phyloP scores from a whole-genome alignment of 2,797 vertebrate genomes.

The Mergus octosetaceus region DNA sequence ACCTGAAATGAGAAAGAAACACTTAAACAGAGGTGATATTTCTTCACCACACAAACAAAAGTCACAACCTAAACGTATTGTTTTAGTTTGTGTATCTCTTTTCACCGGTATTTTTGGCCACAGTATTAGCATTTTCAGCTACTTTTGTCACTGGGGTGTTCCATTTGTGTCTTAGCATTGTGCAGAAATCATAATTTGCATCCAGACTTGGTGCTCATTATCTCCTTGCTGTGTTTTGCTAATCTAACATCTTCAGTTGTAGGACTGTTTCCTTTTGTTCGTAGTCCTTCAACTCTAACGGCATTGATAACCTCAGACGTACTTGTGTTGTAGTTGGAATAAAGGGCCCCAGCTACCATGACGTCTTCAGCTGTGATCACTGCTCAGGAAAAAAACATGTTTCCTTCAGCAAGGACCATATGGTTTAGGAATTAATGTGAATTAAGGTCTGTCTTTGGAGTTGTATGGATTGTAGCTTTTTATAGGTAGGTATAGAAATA shows the following conservation, averaged over 20 bases:
- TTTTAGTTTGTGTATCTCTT: background rate
- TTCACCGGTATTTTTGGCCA: background rate
- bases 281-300: background rate
- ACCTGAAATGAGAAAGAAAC: background rate
- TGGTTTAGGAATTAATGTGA: background rate
- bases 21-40: background rate
- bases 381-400: background rate
- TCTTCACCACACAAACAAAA: background rate
- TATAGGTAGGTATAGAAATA: background rate
- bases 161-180: background rate
- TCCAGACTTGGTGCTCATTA: background rate
- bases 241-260: background rate
- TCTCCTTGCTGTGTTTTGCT: background rate
- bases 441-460: background rate
- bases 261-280: background rate
- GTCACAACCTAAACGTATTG: background rate
- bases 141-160: background rate
- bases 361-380: background rate
- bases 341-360: background rate
- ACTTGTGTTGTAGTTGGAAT: background rate
- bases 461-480: background rate
- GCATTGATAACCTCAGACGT: background rate
- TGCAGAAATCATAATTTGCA: background rate
- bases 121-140: background rate
- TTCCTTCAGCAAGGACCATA: background rate